Evolutionary conservation across 2,113 vertebrate genomes (phyloP), one percentile per base, ranked within the genome.

Genomic region (Mormyrus lacerda): DNA sequence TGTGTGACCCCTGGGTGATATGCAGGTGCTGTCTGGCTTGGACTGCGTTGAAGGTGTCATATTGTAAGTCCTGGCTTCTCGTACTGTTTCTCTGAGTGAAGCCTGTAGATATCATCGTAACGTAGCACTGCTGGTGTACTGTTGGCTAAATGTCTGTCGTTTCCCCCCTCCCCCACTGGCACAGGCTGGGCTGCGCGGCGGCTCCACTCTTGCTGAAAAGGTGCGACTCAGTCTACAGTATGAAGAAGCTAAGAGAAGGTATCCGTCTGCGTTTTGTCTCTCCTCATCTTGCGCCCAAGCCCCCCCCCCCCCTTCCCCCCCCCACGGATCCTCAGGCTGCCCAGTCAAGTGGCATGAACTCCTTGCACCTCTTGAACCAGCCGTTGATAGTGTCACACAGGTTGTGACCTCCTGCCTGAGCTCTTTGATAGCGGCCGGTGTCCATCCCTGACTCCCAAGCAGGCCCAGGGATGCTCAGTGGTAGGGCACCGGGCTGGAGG

Each of bases 161-260:
- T 19, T 5, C 7, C 39, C 15, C n/a, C 31, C 9, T 35, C 76
- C 39, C 27, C 35, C 79, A 35, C 3, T 55, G 79, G 69, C 83
- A 69, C 90, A 97, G 97, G 91, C 94, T 7, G 96, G 95, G 91
- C 82, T 93, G 87, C 95, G 95, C 92, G 95, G 91, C 82, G 94
- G 95, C 93, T 95, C 95, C n/a, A 96, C 93, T 89, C 92, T 97
- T 92, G 96, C 96, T 53, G 96, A 97, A 92, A 97, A 95, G 92
- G 96, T 97, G 95, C 94, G 96, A 61, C 94, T 97, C 51, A 97
- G 96, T 55, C 96, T 97, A 27, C 96, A 95, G 50, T 97, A 97
- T 13, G 96, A 97, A 92, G 97, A 97, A 92, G 97, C 97, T 89
- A 97, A 96, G 90, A 94, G 96, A 92, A 97, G 97, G 97, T 97